These are phyloP conservation scores for Spheniscus humboldti DNA, from an alignment of 2,797 vertebrate species.

Conservation along the genomic window DNA sequence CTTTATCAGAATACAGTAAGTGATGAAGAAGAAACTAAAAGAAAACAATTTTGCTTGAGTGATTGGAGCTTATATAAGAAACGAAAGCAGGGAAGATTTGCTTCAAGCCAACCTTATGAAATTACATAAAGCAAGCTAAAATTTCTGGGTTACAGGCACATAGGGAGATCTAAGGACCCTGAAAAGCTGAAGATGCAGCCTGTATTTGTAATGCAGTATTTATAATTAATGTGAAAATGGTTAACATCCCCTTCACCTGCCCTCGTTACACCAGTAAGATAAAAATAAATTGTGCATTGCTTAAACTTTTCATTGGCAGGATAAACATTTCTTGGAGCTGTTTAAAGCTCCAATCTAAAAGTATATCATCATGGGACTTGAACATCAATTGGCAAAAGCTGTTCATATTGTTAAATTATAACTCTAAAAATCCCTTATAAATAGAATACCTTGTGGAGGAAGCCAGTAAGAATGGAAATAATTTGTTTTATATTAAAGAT, in stretches of 20 bases:
- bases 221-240: conserved; percentile 19
- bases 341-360: conserved; percentile 5
- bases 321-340: conserved; percentile 1
- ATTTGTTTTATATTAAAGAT: not conserved
- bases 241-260: conserved; percentile 20
- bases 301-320: conserved; percentile 23
- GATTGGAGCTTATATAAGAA: not conserved
- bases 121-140: not conserved
- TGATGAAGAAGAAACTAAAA: not conserved
- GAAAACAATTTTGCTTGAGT: conserved; percentile 15
- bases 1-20: not conserved
- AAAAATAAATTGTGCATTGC: conserved; percentile 32
- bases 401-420: conserved; percentile 6
- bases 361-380: not conserved
- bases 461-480: not conserved
- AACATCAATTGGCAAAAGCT: conserved; percentile 6
- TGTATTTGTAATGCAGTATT: not conserved
- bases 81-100: not conserved
- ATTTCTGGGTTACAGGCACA: not conserved
- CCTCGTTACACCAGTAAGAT: not conserved
- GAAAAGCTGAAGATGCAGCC: not conserved
- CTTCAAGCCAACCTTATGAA: too few species aligned
- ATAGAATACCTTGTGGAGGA: not conserved
- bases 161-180: not conserved
- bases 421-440: not conserved